Base-by-base conservation (phyloP, 2,888 invertebrate genomes). In the Netelia virgata region DNA sequence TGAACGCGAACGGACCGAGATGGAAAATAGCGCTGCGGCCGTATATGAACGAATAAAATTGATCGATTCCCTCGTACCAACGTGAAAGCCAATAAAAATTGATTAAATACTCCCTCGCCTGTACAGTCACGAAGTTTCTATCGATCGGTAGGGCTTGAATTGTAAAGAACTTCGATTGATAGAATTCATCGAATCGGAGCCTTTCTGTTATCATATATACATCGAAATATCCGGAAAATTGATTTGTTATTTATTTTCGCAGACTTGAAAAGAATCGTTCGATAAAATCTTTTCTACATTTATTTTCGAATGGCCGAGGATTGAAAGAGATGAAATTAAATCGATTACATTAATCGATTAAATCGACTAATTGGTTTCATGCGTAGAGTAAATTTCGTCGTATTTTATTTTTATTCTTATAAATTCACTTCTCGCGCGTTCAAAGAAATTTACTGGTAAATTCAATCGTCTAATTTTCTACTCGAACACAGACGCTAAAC, bases 301-400 rank as follows among this genome's bases (percentile, higher is more conserved):
- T 28, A 28, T 28, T 3, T 28, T 28, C 28, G 5, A 28, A 28
- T 5, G 28, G 6, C 28, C 64, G 14, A 23, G n/a, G 57, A 64
- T 11, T 41, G 10, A 23, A 14, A 1, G 3, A 3, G 36, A 20
- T 41, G 11, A 16, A 16, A 61, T 73, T 41, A 3, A 61, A 57
- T 10, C 28, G 28, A 64, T 64, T n/a, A 64, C 1, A 23, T 6
- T 87, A 82, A 82, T 86, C 69, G 75, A 61, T 74, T 77, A 80
- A 86, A 84, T 83, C 81, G 84, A 83, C 73, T 84, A 87, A 86
- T 86, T 86, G 68, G 70, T 80, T 81, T 28, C 28, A 28, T 28
- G 28, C 5, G 5, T 28, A 28, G 5, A 28, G 0, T 28, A 28
- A 5, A 28, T 28, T 28, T 28, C 28, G 28, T 28, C 6, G 3